Evolutionary conservation across 2,797 vertebrate genomes (phyloP).

Genomic region (Xiphophorus birchmanni): DNA sequence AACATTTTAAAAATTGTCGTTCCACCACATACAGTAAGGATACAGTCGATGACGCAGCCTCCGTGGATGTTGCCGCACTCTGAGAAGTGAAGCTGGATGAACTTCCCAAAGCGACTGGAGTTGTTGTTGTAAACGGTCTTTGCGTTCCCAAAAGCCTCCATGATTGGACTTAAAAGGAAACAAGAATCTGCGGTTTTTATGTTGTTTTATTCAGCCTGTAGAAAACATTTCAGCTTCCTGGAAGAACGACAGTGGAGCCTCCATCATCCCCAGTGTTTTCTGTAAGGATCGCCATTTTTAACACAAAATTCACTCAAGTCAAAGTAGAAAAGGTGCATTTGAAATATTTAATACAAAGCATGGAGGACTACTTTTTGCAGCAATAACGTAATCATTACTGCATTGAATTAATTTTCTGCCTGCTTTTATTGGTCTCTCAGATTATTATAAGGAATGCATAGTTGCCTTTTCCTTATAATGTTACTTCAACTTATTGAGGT

Average conservation of each 20-base stretch:
- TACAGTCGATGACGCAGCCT: slow-evolving; percentile 93
- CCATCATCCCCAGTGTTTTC: neutral
- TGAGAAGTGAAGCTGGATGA: slow-evolving; percentile 94
- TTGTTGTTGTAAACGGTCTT: slow-evolving; percentile 98
- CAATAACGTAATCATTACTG: neutral
- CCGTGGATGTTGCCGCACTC: slow-evolving; percentile 92
- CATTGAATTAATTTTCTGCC: neutral
- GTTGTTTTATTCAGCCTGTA: neutral
- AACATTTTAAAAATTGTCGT: neutral
- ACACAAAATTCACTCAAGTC: neutral
- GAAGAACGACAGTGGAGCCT: neutral
- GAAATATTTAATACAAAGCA: neutral
- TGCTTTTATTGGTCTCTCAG: neutral
- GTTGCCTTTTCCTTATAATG: neutral
- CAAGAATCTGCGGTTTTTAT: neutral
- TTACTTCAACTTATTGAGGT: neutral
- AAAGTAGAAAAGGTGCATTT: neutral
- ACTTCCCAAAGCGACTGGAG: slow-evolving; percentile 95
- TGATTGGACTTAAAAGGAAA: slow-evolving; percentile 84
- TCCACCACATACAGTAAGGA: slow-evolving; percentile 73
- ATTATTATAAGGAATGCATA: neutral
- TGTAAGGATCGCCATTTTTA: neutral
- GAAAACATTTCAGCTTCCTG: neutral
- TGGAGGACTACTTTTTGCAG: neutral
- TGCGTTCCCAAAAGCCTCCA: slow-evolving; percentile 94